Evolutionary conservation across 2,113 vertebrate genomes (phyloP).

Genomic region (Pogonocichla stellata): DNA sequence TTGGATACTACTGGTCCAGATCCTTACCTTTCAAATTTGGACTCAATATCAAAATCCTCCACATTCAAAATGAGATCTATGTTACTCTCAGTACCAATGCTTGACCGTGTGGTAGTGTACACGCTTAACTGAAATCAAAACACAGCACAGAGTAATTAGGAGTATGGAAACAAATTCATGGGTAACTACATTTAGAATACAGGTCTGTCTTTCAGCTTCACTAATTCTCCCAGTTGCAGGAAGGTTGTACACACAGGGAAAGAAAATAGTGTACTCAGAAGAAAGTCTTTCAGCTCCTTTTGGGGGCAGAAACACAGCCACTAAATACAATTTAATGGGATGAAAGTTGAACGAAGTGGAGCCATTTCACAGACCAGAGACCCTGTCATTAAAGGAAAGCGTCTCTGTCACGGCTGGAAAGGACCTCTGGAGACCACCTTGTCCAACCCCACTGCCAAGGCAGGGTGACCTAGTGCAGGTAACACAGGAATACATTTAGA

Average conservation of each 20-base stretch:
- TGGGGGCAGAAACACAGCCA: neutral
- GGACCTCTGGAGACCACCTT: neutral
- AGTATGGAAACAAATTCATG: rapidly evolving
- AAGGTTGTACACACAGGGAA: rapidly evolving
- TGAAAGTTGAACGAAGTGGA: neutral
- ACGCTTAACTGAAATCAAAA: slow-evolving; percentile 84
- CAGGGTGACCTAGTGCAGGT: neutral
- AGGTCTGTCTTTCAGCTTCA: neutral
- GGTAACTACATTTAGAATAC: rapidly evolving
- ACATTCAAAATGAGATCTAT: slow-evolving; percentile 90
- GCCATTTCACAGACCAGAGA: neutral
- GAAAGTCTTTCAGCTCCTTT: neutral
- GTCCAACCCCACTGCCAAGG: neutral
- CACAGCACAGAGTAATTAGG: neutral
- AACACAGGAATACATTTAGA: neutral
- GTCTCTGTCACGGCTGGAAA: neutral
- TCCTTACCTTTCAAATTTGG: slow-evolving; percentile 90
- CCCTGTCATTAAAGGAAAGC: neutral
- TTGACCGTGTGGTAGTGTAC: slow-evolving; percentile 86
- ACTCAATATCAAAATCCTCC: slow-evolving; percentile 88
- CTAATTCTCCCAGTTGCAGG: rapidly evolving
- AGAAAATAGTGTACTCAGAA: rapidly evolving
- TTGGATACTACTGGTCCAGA: rapidly evolving
- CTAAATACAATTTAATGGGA: rapidly evolving
- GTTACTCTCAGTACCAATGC: slow-evolving; percentile 80